Percentiles rank a stretch among this genome's conserved stretches.
Evolutionary conservation across 2,113 vertebrate species (phyloP).

Genomic region (Motacilla tschutschensis): DNA sequence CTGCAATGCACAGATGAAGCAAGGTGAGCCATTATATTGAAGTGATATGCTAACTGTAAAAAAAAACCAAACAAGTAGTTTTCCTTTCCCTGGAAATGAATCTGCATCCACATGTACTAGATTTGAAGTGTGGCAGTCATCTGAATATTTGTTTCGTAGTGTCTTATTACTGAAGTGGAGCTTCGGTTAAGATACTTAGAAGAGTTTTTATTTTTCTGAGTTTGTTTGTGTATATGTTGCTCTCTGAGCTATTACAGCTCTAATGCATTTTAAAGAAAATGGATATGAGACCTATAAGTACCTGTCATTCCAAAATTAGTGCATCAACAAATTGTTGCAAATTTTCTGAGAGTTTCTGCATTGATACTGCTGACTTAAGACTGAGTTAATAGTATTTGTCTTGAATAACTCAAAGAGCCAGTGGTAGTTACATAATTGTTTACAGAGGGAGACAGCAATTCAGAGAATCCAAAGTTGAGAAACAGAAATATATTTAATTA

Average conservation of each 20-base stretch:
- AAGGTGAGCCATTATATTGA: not conserved
- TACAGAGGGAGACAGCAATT: not conserved
- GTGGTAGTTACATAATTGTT: not conserved
- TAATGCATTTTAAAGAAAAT: not conserved
- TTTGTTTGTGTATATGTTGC: not conserved
- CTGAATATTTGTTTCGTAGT: not conserved
- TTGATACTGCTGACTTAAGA: not conserved
- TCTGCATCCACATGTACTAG: not conserved
- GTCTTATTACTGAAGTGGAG: not conserved
- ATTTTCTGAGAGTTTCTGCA: not conserved
- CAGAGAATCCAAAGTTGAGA: not conserved
- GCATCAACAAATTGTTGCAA: not conserved
- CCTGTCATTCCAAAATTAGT: not conserved
- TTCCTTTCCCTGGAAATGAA: not conserved
- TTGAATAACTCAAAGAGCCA: not conserved
- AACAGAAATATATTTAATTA: not conserved
- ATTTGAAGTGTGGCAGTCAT: not conserved
- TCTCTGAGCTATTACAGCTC: not conserved
- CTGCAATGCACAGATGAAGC: not conserved
- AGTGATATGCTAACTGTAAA: not conserved
- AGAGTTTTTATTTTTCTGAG: not conserved
- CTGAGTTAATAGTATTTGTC: not conserved
- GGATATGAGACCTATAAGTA: not conserved
- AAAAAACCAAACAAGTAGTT: not conserved
- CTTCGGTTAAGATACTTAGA: not conserved